Percentiles rank a stretch among this genome's conserved stretches.
Evolutionary conservation across 2,113 vertebrate genomes (phyloP).

Genomic region (Rhabdomys dilectus): DNA sequence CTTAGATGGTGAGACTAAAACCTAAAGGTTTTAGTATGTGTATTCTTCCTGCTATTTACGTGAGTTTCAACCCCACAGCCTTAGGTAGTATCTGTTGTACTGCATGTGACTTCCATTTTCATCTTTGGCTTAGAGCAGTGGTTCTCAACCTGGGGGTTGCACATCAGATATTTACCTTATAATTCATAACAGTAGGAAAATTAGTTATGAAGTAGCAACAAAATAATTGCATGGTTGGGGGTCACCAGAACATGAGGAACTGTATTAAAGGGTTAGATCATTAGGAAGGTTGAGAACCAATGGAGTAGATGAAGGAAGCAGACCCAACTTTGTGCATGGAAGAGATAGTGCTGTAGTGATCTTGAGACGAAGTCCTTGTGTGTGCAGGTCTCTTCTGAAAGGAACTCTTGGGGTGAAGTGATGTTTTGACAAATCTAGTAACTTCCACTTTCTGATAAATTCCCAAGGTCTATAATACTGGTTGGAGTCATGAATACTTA

Average conservation of each 20-base stretch:
- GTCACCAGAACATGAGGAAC: background rate
- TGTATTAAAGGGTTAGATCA: background rate
- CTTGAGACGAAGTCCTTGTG: background rate
- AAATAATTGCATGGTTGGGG: background rate
- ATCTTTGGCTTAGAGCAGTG: conserved; percentile 26
- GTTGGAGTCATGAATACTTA: background rate
- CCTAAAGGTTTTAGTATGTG: background rate
- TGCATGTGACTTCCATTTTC: background rate
- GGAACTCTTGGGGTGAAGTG: background rate
- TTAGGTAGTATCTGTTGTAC: background rate
- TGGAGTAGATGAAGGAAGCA: background rate
- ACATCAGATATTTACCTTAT: background rate
- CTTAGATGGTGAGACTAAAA: background rate
- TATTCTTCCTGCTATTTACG: background rate
- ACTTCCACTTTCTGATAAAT: background rate
- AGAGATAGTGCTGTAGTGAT: background rate
- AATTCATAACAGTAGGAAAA: background rate
- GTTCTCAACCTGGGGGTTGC: background rate
- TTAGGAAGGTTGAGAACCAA: background rate
- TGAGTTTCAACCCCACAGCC: background rate
- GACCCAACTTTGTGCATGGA: background rate
- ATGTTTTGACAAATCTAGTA: background rate
- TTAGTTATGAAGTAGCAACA: background rate
- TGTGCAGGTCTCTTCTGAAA: background rate
- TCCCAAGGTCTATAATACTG: background rate